phyloP scores from a whole-genome alignment of 1,140 invertebrate species.

The Eumaeus atala region DNA sequence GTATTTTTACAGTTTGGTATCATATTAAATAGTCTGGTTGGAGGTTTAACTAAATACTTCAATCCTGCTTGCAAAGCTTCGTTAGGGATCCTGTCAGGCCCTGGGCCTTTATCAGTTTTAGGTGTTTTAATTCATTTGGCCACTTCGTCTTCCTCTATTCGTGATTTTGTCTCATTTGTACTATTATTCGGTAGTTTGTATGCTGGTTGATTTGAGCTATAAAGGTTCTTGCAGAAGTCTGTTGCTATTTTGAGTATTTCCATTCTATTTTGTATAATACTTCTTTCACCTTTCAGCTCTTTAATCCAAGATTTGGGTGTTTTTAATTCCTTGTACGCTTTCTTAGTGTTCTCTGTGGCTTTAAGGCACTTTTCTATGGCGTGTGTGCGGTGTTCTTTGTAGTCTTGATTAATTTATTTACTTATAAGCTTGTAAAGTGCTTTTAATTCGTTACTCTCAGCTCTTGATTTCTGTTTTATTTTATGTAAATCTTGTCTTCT shows the following conservation, averaged over 20 bases:
- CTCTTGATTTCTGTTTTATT: conserved; percentile 20
- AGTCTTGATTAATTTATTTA: conserved; percentile 21
- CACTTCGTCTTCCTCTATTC: neutral
- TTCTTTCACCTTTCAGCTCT: conserved; percentile 15
- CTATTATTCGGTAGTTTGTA: neutral
- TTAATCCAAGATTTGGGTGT: conserved; percentile 25
- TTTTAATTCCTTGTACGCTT: conserved; percentile 22
- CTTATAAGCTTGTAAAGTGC: conserved; percentile 20
- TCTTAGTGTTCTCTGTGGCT: conserved; percentile 14
- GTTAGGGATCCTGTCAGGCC: conserved; percentile 3
- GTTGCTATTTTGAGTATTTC: conserved; percentile 23
- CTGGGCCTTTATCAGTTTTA: neutral
- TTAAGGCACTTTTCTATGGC: conserved; percentile 22
- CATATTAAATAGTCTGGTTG: conserved; percentile 22
- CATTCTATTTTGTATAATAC: conserved; percentile 19
- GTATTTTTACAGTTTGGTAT: conserved; percentile 14
- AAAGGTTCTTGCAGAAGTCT: conserved; percentile 21
- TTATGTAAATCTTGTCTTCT: conserved; percentile 23
- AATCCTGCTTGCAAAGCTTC: conserved; percentile 17
- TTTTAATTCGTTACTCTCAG: conserved; percentile 24
- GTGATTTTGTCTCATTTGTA: neutral
- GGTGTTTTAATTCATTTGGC: neutral
- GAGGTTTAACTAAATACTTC: conserved; percentile 7
- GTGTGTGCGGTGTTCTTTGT: conserved; percentile 18
- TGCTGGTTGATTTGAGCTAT: conserved; percentile 10